Conservation (phyloP, 2,888 invertebrate species). For the Diaperis boleti region DNA sequence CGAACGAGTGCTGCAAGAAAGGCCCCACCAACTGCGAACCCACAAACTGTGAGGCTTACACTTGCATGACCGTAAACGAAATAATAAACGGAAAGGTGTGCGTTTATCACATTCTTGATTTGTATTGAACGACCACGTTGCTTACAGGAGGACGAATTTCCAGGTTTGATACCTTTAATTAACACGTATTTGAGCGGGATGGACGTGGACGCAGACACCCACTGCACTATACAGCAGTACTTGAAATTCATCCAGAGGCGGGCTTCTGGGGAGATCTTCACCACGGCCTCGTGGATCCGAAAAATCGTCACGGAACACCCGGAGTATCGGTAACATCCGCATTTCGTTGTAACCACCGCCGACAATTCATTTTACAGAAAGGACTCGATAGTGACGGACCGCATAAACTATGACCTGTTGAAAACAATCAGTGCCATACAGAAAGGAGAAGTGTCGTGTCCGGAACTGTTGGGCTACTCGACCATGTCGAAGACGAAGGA, state of each 20-base stretch:
- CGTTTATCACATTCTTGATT: not conserved
- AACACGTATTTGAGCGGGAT: slow-evolving; percentile 94
- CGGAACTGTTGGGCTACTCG: slow-evolving; percentile 81
- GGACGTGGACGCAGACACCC: slow-evolving; percentile 98
- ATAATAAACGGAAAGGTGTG: slow-evolving; percentile 95
- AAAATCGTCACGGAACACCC: slow-evolving; percentile 90
- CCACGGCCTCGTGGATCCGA: slow-evolving; percentile 96
- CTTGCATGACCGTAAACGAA: slow-evolving; percentile 92
- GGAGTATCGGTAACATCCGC: slow-evolving; percentile 81
- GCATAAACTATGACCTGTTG: slow-evolving; percentile 91
- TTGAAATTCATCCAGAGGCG: slow-evolving; percentile 90
- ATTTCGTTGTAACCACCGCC: slow-evolving; percentile 6
- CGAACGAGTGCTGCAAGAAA: slow-evolving; percentile 62
- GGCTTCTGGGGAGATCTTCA: slow-evolving; percentile 90
- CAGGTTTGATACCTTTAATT: slow-evolving; percentile 94
- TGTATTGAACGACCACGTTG: not conserved
- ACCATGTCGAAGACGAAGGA: slow-evolving; percentile 86
- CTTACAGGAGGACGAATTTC: slow-evolving; percentile 85
- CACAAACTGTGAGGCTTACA: slow-evolving; percentile 70
- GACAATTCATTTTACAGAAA: slow-evolving; percentile 69
- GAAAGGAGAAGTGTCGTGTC: slow-evolving; percentile 77
- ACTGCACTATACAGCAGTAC: slow-evolving; percentile 97
- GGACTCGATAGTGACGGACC: slow-evolving; percentile 90
- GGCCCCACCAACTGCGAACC: slow-evolving; percentile 54
- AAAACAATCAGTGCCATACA: slow-evolving; percentile 82